These are phyloP conservation scores for Lepeophtheirus nordmannii DNA, from an alignment of 2,888 invertebrate species.

Conservation along the genomic window DNA sequence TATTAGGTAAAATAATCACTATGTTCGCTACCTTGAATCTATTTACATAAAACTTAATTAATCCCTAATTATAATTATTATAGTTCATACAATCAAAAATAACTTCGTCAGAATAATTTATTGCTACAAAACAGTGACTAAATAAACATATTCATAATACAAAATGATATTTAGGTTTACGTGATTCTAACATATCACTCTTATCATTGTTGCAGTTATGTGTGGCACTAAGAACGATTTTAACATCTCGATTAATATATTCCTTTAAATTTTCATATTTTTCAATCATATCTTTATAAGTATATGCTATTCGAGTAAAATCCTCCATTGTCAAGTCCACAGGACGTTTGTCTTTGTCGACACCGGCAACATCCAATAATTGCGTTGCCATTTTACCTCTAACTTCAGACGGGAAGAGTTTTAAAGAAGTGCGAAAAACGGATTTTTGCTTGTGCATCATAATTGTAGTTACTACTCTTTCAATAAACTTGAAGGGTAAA, in stretches of 20 bases:
- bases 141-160: neutral
- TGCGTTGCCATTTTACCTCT: neutral
- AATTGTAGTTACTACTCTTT: constrained; percentile 69
- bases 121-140: too few species aligned
- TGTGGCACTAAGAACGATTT: neutral
- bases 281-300: constrained; percentile 8
- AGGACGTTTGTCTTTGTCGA: neutral
- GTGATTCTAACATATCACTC: neutral
- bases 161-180: neutral
- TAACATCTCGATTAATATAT: constrained; percentile 6
- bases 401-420: constrained; percentile 17
- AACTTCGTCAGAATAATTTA: too few species aligned
- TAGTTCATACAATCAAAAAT: too few species aligned
- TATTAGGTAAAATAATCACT: too few species aligned
- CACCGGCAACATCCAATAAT: neutral
- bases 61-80: too few species aligned
- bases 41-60: too few species aligned
- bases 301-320: constrained; percentile 2
- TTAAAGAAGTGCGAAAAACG: constrained; percentile 29
- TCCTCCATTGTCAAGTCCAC: neutral
- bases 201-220: neutral
- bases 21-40: too few species aligned
- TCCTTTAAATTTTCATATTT: neutral
- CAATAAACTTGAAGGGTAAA: constrained; percentile 65
- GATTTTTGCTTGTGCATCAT: constrained; percentile 79